These are phyloP conservation scores for Chamaedrilus cognettii DNA, from an alignment of 2,888 invertebrate species.

Conservation along the genomic window DNA sequence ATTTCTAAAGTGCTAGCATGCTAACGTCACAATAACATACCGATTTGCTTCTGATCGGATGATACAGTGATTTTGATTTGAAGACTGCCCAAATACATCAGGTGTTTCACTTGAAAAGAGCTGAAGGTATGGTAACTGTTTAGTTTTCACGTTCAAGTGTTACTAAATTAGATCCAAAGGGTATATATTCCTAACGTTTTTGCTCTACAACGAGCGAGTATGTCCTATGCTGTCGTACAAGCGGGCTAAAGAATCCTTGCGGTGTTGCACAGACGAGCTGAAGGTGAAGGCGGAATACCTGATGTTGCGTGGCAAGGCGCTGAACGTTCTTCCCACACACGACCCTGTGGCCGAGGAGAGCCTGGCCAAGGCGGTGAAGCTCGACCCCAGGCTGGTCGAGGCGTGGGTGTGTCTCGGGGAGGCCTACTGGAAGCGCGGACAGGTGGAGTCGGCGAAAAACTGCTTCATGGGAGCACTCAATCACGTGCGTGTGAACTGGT, in stretches of 20 bases:
- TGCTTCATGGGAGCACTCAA: constrained; percentile 74
- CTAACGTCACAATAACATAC: too few relatives aligned
- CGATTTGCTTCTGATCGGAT: too few relatives aligned
- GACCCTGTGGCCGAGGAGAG: constrained; percentile 73
- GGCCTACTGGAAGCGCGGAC: constrained; percentile 84
- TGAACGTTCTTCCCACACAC: constrained; percentile 73
- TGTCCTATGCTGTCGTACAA: too few relatives aligned
- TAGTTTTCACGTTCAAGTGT: too few relatives aligned
- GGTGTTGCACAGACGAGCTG: neutral
- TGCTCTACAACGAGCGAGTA: too few relatives aligned
- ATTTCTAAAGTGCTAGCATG: too few relatives aligned
- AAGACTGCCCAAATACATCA: too few relatives aligned
- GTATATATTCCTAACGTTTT: constrained; percentile 6
- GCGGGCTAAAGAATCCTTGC: too few relatives aligned
- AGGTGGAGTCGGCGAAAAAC: constrained; percentile 76
- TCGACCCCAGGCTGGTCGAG: constrained; percentile 76
- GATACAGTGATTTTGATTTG: neutral
- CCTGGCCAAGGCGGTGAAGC: constrained; percentile 80
- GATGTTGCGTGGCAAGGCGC: constrained; percentile 71
- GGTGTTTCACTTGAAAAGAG: too few relatives aligned
- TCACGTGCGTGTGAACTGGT: constrained; percentile 58
- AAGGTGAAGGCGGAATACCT: constrained; percentile 57
- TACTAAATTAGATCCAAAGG: too few relatives aligned
- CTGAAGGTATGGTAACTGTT: too few relatives aligned
- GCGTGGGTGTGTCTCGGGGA: constrained; percentile 91